Conservation (phyloP, 2,888 invertebrate genomes). For the Julus scanicus region DNA sequence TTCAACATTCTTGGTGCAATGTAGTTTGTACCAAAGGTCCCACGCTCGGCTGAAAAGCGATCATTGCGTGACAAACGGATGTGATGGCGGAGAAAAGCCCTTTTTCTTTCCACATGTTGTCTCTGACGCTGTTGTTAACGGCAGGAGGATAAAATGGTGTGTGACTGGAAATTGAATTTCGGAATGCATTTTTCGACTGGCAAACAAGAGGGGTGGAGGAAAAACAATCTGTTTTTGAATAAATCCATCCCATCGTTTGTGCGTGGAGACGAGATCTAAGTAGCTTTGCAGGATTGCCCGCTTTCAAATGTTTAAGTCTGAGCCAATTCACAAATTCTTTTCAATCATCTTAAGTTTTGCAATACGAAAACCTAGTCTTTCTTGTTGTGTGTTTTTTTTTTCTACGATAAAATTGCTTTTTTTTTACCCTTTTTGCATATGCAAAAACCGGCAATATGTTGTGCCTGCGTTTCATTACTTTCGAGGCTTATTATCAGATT, state of each 20-base stretch:
- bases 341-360: constrained; percentile 2
- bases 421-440: neutral
- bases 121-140: too few relatives aligned
- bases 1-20: too few relatives aligned
- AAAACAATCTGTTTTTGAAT: neutral
- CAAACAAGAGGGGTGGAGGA: neutral
- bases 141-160: too few relatives aligned
- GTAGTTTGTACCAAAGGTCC: too few relatives aligned
- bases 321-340: neutral
- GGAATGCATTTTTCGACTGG: neutral
- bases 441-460: neutral
- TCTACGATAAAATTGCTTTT: neutral
- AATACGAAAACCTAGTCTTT: too few relatives aligned
- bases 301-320: neutral
- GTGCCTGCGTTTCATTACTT: neutral
- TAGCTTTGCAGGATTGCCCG: neutral
- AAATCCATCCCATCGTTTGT: neutral
- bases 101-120: too few relatives aligned
- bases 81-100: neutral
- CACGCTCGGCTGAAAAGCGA: neutral
- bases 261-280: neutral
- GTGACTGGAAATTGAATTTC: constrained; percentile 9
- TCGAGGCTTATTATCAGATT: neutral
- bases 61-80: neutral
- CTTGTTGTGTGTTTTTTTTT: too few relatives aligned